Base-by-base conservation (phyloP, 2,888 invertebrate species). In the Andrena marginata region DNA sequence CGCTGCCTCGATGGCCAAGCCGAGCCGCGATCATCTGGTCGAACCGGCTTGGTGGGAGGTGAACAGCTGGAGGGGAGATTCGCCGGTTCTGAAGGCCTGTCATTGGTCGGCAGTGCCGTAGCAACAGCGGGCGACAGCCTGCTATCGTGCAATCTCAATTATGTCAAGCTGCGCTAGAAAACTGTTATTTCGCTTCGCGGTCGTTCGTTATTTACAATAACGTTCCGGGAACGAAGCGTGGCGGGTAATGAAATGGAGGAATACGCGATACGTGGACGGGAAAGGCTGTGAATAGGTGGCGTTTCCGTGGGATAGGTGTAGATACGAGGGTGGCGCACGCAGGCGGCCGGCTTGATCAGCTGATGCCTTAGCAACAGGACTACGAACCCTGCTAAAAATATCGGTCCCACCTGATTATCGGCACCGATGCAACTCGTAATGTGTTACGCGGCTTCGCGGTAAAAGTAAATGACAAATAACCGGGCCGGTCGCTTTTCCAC, bases 301-400 rank as follows among this genome's bases (percentile, higher is more conserved):
- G 29, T 20, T 31, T 13, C 8, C 2, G 33, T n/a, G 10, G 29
- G 13, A 20, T 4, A 74, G 82, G 56, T 20, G 6, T 68, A 77
- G 75, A 73, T 85, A 87, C 88, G 85, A 76, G 72, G 77, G 79
- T 86, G 89, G 76, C 23, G 64, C 73, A 70, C 51, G 62, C 78
- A 73, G 81, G 74, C 85, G 75, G 79, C 86, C 74, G 85, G 77
- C 80, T 77, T 77, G 90, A 93, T 93, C 93, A 94, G 93, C 93
- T 94, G 93, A 94, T 94, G 91, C 93, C 93, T 89, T 93, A 93
- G 93, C 93, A 93, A 94, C 93, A 93, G 90, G 91, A 80, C 89
- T 93, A 93, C 90, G 92, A 93, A 87, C 92, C 91, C 77, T 62
- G 65, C 89, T 89, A 87, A 88, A 87, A 86, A 88, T 87, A 89